Conservation (phyloP, 2,888 invertebrate species). For the Maniola hyperantus region DNA sequence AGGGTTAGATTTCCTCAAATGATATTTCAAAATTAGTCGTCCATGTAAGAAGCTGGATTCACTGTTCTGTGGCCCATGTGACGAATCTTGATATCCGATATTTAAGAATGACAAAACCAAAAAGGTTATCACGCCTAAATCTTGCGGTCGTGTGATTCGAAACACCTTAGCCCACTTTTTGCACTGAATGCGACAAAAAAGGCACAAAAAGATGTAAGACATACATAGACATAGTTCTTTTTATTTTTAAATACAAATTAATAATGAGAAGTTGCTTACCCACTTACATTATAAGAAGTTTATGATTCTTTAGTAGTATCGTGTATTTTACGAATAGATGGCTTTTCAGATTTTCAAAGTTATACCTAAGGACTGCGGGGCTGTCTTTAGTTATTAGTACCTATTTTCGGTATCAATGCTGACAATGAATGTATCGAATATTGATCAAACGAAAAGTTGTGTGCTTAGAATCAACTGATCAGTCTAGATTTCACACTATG, state of each 20-base stretch:
- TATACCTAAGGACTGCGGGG: not conserved
- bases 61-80: no score
- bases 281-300: no score
- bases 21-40: not conserved
- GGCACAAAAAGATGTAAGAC: no score
- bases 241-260: no score
- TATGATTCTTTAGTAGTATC: no score
- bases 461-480: not conserved
- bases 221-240: no score
- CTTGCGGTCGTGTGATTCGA: constrained; percentile 9
- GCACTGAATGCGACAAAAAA: not conserved
- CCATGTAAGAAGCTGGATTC: not conserved
- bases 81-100: not conserved
- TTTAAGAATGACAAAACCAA: constrained; percentile 8
- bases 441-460: no score
- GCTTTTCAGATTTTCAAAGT: no score
- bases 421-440: not conserved
- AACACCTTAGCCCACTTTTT: constrained; percentile 6
- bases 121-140: constrained; percentile 7
- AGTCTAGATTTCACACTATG: no score
- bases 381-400: not conserved
- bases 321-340: no score
- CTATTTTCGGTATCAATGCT: not conserved
- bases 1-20: constrained; percentile 1
- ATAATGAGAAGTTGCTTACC: no score